These are phyloP conservation scores for Drosophila histrio DNA, from an alignment of 2,888 invertebrate species.

Conservation along the genomic window DNA sequence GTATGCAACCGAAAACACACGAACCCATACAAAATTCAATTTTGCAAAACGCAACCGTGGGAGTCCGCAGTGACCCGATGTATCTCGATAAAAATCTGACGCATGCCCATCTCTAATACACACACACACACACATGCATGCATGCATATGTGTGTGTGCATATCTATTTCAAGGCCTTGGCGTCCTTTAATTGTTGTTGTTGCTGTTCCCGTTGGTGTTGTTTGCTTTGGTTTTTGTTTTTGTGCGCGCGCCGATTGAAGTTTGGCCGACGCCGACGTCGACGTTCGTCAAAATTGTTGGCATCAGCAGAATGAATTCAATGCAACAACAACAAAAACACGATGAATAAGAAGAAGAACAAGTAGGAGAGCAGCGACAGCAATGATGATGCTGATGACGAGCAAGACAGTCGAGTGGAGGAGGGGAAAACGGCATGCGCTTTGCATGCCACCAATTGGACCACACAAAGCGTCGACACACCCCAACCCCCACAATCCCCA, in stretches of 20 bases:
- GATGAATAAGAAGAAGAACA: conserved; percentile 36
- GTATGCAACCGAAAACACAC: too few species aligned
- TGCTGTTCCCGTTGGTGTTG: conserved; percentile 35
- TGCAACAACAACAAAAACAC: conserved; percentile 38
- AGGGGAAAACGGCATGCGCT: conserved; percentile 46
- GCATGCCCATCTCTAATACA: too few species aligned
- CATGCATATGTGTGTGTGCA: conserved; percentile 5
- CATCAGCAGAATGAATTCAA: conserved; percentile 74
- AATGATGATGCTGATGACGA: conserved; percentile 49
- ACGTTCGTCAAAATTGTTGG: conserved; percentile 77
- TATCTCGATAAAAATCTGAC: too few species aligned
- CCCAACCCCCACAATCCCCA: conserved; percentile 1
- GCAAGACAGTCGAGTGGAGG: conserved; percentile 29
- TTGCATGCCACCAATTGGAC: conserved; percentile 62
- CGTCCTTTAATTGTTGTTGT: conserved; percentile 65
- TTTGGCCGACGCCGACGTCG: conserved; percentile 78
- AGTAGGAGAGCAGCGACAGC: conserved; percentile 40
- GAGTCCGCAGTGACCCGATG: too few species aligned
- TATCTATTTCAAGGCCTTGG: conserved; percentile 67
- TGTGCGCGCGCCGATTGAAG: conserved; percentile 74
- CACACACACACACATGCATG: background rate
- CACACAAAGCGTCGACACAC: conserved; percentile 61
- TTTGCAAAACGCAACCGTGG: too few species aligned
- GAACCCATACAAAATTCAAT: too few species aligned
- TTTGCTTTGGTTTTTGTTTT: conserved; percentile 56